phyloP scores from a whole-genome alignment of 2,113 vertebrate species.

The Maccullochella peelii region DNA sequence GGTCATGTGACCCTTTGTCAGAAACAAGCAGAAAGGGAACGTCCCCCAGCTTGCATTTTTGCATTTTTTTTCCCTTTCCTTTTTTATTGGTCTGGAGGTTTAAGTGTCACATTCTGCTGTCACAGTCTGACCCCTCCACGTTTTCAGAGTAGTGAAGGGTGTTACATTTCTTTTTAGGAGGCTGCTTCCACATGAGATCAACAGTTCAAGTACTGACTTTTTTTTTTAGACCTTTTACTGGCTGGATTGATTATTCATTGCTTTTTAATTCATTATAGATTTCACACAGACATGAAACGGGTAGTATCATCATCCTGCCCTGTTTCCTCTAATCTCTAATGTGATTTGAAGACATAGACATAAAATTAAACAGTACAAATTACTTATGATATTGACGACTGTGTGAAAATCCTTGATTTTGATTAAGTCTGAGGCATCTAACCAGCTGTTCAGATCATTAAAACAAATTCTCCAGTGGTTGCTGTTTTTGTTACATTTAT shows the following conservation, averaged over 20 bases:
- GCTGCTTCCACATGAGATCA: background rate
- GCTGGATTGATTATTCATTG: background rate
- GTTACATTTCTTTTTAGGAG: background rate
- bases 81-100: background rate
- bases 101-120: background rate
- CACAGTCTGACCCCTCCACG: background rate
- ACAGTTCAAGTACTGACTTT: background rate
- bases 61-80: background rate
- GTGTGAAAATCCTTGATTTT: background rate
- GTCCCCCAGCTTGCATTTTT: slow-evolving; percentile 18
- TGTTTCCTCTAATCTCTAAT: background rate
- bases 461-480: background rate
- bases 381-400: background rate
- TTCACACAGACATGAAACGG: background rate
- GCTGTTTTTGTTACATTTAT: background rate
- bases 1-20: slow-evolving; percentile 74
- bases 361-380: background rate
- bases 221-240: slow-evolving; percentile 3
- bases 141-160: background rate
- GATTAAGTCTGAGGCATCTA: background rate
- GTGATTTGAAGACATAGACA: background rate
- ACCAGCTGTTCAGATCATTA: background rate
- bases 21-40: background rate
- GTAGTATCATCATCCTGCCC: background rate
- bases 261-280: background rate